These are phyloP conservation scores for Hucho hucho DNA, from an alignment of 2,113 vertebrate species.

Conservation along the genomic window DNA sequence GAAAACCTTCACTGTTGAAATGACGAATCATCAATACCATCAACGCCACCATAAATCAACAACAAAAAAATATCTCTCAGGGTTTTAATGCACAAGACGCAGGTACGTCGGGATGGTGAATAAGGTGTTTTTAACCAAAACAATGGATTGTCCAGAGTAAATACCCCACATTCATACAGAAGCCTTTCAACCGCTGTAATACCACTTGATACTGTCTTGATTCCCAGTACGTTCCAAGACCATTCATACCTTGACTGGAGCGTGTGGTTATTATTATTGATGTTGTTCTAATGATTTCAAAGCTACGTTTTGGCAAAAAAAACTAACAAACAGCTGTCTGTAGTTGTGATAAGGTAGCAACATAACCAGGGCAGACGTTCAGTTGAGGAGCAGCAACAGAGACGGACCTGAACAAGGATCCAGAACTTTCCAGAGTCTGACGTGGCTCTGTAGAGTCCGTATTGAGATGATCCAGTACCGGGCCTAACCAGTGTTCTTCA, in stretches of 20 bases:
- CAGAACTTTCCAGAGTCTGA: neutral
- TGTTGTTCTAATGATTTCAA: neutral
- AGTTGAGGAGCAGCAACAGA: neutral
- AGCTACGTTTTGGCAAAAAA: neutral
- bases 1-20: neutral
- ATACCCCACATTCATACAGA: neutral
- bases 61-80: no score
- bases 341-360: neutral
- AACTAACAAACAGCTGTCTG: neutral
- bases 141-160: slow-evolving; percentile 1
- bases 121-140: neutral
- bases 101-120: neutral
- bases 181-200: neutral
- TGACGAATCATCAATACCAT: no score
- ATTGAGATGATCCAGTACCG: neutral
- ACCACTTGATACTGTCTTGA: neutral
- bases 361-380: neutral
- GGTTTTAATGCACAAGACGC: no score
- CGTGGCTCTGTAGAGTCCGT: neutral
- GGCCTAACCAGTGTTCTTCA: neutral
- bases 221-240: neutral
- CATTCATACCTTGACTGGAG: neutral
- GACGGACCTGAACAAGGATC: neutral
- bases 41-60: no score
- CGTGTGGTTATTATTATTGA: neutral